Evolutionary conservation across 2,797 vertebrate genomes (phyloP).

Genomic region (Balearica regulorum): DNA sequence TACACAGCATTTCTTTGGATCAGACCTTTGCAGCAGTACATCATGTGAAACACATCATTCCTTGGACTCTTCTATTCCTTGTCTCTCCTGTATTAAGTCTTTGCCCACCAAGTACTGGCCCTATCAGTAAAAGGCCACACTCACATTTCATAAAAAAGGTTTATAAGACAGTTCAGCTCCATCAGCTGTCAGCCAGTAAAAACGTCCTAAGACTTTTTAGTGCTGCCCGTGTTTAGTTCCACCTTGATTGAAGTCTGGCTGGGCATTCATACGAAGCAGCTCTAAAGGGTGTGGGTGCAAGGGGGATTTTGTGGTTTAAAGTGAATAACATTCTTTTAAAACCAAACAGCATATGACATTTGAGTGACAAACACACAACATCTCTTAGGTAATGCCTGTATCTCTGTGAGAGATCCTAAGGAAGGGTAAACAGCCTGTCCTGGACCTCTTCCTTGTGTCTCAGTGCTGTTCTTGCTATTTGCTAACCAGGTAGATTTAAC

Average conservation of each 20-base stretch:
- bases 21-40: neutral
- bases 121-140: neutral
- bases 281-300: neutral
- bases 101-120: neutral
- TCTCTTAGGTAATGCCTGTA: neutral
- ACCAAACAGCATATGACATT: neutral
- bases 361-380: neutral
- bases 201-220: neutral
- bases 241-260: neutral
- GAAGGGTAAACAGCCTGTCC: neutral
- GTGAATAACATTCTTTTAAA: neutral
- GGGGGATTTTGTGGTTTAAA: neutral
- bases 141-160: neutral
- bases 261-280: neutral
- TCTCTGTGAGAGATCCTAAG: neutral
- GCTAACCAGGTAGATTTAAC: neutral
- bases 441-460: neutral
- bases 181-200: neutral
- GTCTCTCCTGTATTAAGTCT: neutral
- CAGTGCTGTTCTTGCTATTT: neutral
- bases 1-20: neutral
- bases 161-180: neutral
- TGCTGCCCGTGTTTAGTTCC: neutral
- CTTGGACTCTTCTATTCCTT: neutral
- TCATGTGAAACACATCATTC: neutral